Percentiles rank a stretch among this genome's conserved stretches.
These are phyloP conservation scores for Dermochelys coriacea DNA, from an alignment of 2,797 vertebrate species.

Conservation along the genomic window DNA sequence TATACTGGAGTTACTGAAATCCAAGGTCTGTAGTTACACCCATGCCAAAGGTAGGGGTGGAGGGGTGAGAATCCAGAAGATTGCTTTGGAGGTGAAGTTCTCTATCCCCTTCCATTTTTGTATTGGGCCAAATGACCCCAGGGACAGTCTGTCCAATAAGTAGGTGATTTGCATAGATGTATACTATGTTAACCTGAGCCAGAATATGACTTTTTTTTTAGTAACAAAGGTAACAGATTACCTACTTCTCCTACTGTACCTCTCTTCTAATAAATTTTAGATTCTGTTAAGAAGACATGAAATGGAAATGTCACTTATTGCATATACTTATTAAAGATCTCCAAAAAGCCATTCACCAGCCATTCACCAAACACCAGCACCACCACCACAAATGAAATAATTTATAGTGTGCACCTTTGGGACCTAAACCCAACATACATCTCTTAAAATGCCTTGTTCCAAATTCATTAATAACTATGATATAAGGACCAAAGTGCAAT, in stretches of 20 bases:
- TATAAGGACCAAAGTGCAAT: not conserved
- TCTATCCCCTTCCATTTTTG: not conserved
- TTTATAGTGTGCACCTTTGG: not conserved
- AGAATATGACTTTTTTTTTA: not conserved
- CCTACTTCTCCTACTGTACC: not conserved
- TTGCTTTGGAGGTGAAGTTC: not conserved
- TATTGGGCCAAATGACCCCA: not conserved
- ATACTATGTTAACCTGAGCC: not conserved
- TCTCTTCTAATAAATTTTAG: not conserved
- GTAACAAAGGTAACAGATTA: not conserved
- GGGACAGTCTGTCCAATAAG: not conserved
- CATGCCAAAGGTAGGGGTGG: not conserved
- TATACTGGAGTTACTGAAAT: not conserved
- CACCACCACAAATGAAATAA: not conserved
- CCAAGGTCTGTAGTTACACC: not conserved
- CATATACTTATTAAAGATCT: not conserved
- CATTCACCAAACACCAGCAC: not conserved
- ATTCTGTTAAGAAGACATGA: rapidly evolving
- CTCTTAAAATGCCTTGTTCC: not conserved
- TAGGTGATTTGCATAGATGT: not conserved
- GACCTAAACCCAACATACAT: not conserved
- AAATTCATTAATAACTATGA: not conserved
- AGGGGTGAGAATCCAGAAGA: not conserved
- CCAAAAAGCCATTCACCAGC: not conserved
- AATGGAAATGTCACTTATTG: not conserved